These are phyloP conservation scores for Dascyllus trimaculatus DNA, from an alignment of 2,113 vertebrate species.

Conservation along the genomic window DNA sequence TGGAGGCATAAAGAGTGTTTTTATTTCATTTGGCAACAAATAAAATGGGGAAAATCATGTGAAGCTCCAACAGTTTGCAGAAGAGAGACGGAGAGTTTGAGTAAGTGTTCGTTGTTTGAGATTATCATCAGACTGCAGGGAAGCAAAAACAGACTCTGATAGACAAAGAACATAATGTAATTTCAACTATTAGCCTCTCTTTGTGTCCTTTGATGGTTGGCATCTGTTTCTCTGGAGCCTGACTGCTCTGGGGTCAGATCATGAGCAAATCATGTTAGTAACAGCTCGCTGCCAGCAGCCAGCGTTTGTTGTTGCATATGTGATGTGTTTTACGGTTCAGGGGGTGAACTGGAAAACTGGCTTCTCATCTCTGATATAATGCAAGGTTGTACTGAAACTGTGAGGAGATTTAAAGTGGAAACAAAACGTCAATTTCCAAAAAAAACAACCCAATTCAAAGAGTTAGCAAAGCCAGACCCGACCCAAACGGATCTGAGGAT, in stretches of 20 bases:
- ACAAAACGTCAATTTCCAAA: too few species aligned
- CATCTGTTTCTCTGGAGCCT: conserved; percentile 29
- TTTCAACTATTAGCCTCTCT: conserved; percentile 36
- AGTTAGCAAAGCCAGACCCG: too few species aligned
- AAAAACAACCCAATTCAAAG: too few species aligned
- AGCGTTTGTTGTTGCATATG: neutral
- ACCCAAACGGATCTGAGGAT: too few species aligned
- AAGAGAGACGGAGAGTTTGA: conserved; percentile 10
- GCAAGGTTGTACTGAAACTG: too few species aligned
- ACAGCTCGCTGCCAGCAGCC: neutral
- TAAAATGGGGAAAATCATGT: neutral
- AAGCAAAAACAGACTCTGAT: conserved; percentile 49
- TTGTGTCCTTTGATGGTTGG: conserved; percentile 1
- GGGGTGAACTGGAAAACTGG: too few species aligned
- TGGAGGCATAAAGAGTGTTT: neutral
- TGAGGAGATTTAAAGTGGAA: too few species aligned
- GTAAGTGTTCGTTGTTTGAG: neutral
- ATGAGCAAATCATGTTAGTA: conserved; percentile 15
- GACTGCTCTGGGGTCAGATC: conserved; percentile 36
- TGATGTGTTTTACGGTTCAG: neutral
- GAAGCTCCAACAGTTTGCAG: conserved; percentile 10
- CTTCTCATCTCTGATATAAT: too few species aligned
- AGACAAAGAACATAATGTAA: conserved; percentile 42
- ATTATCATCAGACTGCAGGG: conserved; percentile 22
- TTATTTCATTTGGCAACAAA: neutral